Percentiles rank a stretch among this genome's conserved stretches.
phyloP scores from a whole-genome alignment of 2,888 invertebrate genomes.

The Scrobipalpa costella region DNA sequence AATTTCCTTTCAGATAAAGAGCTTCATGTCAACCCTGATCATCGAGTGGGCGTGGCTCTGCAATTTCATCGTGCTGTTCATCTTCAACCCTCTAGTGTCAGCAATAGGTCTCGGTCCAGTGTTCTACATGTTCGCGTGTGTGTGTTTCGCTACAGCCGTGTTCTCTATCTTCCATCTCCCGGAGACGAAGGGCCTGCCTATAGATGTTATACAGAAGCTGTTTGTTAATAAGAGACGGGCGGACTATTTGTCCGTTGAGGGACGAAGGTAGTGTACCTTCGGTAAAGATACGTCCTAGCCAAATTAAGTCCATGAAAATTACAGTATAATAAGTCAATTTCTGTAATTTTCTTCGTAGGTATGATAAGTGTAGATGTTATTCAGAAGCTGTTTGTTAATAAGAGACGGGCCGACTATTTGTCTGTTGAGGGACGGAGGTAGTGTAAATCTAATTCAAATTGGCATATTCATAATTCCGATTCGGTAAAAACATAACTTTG shows the following conservation, averaged over 20 bases:
- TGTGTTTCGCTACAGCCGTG: conserved; percentile 46
- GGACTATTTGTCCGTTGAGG: background rate
- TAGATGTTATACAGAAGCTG: conserved; percentile 50
- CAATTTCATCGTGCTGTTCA: conserved; percentile 55
- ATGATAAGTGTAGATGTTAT: no score
- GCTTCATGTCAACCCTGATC: conserved; percentile 51
- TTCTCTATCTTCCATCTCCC: conserved; percentile 49
- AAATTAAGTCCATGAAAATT: no score
- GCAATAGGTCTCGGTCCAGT: conserved; percentile 55
- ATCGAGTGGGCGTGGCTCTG: conserved; percentile 59
- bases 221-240: conserved; percentile 31
- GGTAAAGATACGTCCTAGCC: no score
- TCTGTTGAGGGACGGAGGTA: background rate
- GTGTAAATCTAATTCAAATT: background rate
- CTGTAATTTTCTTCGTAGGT: no score
- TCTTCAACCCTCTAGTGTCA: conserved; percentile 55
- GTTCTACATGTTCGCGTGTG: conserved; percentile 56
- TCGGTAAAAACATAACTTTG: no score
- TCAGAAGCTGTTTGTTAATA: conserved; percentile 37
- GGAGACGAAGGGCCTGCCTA: conserved; percentile 55
- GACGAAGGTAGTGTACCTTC: background rate
- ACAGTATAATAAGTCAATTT: no score
- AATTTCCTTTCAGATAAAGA: conserved; percentile 51
- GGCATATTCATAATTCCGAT: background rate
- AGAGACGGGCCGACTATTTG: background rate